Percentiles rank a stretch among this genome's conserved stretches.
phyloP scores from a whole-genome alignment of 2,888 invertebrate species.

The Stenodema calcarata region DNA sequence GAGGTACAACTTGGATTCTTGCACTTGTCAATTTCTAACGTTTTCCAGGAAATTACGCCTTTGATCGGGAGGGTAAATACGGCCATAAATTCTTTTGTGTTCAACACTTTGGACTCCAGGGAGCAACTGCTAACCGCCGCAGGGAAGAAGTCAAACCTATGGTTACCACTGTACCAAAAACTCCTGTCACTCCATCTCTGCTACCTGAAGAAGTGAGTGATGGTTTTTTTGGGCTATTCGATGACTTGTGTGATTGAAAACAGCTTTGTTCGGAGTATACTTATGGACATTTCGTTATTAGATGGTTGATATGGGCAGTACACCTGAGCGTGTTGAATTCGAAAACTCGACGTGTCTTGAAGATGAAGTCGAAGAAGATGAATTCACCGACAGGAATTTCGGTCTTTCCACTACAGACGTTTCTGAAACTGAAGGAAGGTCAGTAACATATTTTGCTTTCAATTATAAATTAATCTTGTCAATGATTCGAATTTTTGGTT shows the following conservation, averaged over 20 bases:
- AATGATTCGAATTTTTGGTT: too few species aligned
- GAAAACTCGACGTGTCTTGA: conserved; percentile 69
- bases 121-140: conserved; percentile 60
- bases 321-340: conserved; percentile 82
- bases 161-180: conserved; percentile 7
- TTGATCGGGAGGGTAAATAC: conserved; percentile 72
- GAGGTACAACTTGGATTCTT: too few species aligned
- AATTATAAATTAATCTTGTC: too few species aligned
- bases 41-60: conserved; percentile 70
- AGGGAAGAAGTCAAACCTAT: conserved; percentile 34
- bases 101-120: conserved; percentile 74
- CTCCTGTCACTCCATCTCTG: not conserved
- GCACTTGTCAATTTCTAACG: too few species aligned
- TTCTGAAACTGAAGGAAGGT: conserved; percentile 62
- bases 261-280: too few species aligned
- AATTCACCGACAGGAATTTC: conserved; percentile 94
- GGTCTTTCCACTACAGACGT: conserved; percentile 77
- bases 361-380: conserved; percentile 81
- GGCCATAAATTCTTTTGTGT: conserved; percentile 77
- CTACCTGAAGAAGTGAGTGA: not conserved
- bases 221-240: not conserved
- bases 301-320: conserved; percentile 60
- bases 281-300: not conserved
- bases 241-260: conserved; percentile 21
- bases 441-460: not conserved